Conservation (phyloP, 2,888 invertebrate species). For the Notocelia uddmanniana region DNA sequence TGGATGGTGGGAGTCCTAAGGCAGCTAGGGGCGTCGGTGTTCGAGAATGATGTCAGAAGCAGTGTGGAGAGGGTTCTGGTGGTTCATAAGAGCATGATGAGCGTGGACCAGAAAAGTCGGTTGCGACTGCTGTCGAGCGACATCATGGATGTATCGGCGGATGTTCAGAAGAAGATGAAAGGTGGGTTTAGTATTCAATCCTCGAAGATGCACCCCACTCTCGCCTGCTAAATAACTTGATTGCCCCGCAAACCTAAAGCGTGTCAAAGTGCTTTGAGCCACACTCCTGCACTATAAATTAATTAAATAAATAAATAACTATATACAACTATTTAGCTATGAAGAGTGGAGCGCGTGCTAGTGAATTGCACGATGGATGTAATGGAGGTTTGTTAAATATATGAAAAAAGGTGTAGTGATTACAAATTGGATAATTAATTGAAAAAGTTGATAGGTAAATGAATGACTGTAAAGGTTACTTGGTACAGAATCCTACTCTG, state of each 20-base stretch:
- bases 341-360: too few species aligned
- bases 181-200: constrained; percentile 56
- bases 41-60: constrained; percentile 76
- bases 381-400: too few species aligned
- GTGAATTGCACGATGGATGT: too few species aligned
- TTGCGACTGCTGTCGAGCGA: constrained; percentile 73
- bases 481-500: neutral
- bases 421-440: too few species aligned
- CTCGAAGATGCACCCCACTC: neutral
- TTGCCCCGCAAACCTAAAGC: neutral
- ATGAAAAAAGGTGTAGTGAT: too few species aligned
- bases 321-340: too few species aligned
- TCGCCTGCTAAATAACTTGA: too few species aligned
- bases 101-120: constrained; percentile 64
- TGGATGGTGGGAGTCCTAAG: constrained; percentile 81
- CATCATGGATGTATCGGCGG: constrained; percentile 72
- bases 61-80: constrained; percentile 86
- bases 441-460: too few species aligned
- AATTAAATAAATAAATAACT: too few species aligned
- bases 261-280: neutral
- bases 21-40: constrained; percentile 75
- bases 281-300: too few species aligned
- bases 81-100: constrained; percentile 84
- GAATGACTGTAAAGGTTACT: neutral
- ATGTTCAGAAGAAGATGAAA: constrained; percentile 82